These are phyloP conservation scores for Megalops atlanticus DNA, from an alignment of 2,113 vertebrate species.

Conservation along the genomic window DNA sequence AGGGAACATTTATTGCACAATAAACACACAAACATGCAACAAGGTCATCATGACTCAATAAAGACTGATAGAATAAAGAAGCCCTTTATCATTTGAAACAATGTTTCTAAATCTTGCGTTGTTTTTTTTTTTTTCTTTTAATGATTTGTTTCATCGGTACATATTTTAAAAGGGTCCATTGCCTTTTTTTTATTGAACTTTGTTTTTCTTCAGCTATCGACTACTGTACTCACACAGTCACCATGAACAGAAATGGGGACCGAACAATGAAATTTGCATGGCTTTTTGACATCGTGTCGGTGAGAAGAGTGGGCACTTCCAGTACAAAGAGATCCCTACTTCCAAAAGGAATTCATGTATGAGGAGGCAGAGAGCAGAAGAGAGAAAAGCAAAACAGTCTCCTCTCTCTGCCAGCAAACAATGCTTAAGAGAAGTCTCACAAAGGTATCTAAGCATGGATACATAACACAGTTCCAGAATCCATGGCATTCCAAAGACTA, in stretches of 20 bases:
- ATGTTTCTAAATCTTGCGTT: slow-evolving; percentile 55
- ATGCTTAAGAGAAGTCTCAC: neutral
- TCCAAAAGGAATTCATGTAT: neutral
- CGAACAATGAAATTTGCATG: slow-evolving; percentile 45
- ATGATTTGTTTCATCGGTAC: slow-evolving; percentile 34
- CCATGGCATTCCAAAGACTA: neutral
- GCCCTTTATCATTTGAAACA: slow-evolving; percentile 73
- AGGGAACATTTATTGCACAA: slow-evolving; percentile 75
- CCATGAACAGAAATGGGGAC: slow-evolving; percentile 39
- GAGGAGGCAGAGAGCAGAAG: slow-evolving; percentile 30
- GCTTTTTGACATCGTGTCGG: slow-evolving; percentile 39
- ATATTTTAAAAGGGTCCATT: slow-evolving; percentile 34
- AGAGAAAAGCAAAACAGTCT: slow-evolving; percentile 53
- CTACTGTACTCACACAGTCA: slow-evolving; percentile 26
- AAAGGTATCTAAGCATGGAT: neutral
- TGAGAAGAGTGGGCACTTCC: slow-evolving; percentile 52
- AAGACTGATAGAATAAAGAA: slow-evolving; percentile 73
- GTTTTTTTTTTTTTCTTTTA: slow-evolving; percentile 34
- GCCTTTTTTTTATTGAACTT: neutral
- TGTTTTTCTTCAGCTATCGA: neutral
- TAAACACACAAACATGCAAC: slow-evolving; percentile 79
- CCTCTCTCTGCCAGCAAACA: neutral
- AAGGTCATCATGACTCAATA: slow-evolving; percentile 73
- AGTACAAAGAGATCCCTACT: slow-evolving; percentile 51
- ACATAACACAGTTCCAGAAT: neutral